Base-by-base conservation (phyloP, 1,140 invertebrate genomes). In the Drosophila carrolli region DNA sequence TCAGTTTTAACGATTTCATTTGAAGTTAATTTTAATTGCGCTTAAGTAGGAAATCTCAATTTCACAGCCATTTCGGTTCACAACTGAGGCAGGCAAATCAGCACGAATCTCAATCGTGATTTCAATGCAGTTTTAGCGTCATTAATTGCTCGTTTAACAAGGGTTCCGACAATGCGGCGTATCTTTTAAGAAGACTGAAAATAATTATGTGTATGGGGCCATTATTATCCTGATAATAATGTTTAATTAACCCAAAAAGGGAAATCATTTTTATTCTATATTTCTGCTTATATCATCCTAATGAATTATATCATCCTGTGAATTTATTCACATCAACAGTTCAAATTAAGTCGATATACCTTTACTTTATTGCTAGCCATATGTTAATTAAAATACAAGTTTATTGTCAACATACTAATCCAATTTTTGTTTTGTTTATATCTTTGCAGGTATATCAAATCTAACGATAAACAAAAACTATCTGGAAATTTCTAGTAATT, bases 21-120 rank as follows among this genome's bases (percentile, higher is more conserved):
- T 75, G 71, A 82, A 86, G 83, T 86, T 83, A 70, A 86, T 86
- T 86, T 89, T 88, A 89, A 86, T 86, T 86, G 79, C 60, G 51
- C 63, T 86, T 75, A 88, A 86, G 84, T 73, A 86, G 83, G 83
- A 86, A 89, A 86, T 86, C 83, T 86, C 79, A 89, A 86, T 86
- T 86, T 83, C 83, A 62, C 63, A 79, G 75, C 83, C 81, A 73
- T 86, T 88, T 78, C 58, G 57, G 65, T 72, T 70, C 60, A 81
- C 67, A 83, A 63, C 68, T 51, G 72, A 51, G 35, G 70, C 77
- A 68, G 80, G 61, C 50, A 82, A 72, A 81, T 82, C 75, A 68
- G 61, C 66, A 60, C 58, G 65, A 81, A 57, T 81, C 56, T 75
- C 32, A 53, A 48, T 48, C 38, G 47, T 68, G 78, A 78, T 78